Evolutionary conservation across 2,113 vertebrate species (phyloP).

Genomic region (Passerina amoena): DNA sequence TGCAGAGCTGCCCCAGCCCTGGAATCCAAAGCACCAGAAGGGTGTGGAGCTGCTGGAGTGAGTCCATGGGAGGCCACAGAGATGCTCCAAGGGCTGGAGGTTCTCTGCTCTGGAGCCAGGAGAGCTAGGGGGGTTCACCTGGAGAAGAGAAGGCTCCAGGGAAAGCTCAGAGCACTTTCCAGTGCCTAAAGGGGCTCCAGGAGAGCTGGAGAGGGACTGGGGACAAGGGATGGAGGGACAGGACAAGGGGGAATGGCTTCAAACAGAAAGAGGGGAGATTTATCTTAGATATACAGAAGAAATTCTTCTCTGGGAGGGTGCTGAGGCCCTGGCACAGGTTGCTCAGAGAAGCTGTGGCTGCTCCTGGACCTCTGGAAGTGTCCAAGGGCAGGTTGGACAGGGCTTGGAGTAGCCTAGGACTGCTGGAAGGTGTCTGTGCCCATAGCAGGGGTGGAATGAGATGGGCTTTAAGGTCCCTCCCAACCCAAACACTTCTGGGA

Average conservation of each 20-base stretch:
- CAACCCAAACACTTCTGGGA: neutral
- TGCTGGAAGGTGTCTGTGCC: neutral
- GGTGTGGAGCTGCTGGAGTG: neutral
- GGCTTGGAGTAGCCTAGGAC: fast-evolving
- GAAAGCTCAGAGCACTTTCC: fast-evolving
- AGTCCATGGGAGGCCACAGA: neutral
- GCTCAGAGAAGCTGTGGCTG: neutral
- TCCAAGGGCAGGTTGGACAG: fast-evolving
- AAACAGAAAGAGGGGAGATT: neutral
- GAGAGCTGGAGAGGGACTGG: neutral
- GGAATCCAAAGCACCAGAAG: neutral
- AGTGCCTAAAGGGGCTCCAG: neutral
- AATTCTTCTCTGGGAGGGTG: neutral
- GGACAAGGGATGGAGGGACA: fast-evolving
- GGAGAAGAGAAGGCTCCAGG: neutral
- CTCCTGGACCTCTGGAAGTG: neutral
- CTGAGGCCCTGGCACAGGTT: fast-evolving
- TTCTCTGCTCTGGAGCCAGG: fast-evolving
- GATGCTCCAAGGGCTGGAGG: neutral
- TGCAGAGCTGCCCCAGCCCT: neutral
- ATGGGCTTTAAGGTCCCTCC: neutral
- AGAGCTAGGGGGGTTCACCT: neutral
- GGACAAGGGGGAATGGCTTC: neutral
- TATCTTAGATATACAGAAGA: neutral
- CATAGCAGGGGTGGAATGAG: neutral